Evolutionary conservation across 2,888 invertebrate genomes (phyloP).

Genomic region (Tribolium freemani): DNA sequence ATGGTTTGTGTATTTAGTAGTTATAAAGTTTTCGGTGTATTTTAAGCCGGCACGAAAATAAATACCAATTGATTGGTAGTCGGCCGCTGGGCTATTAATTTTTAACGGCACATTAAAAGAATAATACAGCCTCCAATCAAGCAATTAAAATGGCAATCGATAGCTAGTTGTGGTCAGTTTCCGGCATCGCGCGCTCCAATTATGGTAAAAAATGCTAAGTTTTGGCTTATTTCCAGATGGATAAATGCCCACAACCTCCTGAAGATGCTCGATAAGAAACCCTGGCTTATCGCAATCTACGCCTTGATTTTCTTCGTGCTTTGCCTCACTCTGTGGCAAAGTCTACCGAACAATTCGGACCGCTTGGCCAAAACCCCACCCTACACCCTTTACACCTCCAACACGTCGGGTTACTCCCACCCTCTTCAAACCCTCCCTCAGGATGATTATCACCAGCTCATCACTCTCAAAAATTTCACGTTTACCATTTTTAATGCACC

Average conservation of each 20-base stretch:
- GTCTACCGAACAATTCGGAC: slow-evolving; percentile 35
- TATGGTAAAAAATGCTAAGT: background rate
- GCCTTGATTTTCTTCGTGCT: slow-evolving; percentile 46
- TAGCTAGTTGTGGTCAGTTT: slow-evolving; percentile 5
- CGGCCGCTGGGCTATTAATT: background rate
- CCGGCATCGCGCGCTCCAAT: too few species aligned
- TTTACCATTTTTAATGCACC: slow-evolving; percentile 49
- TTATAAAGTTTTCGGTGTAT: too few species aligned
- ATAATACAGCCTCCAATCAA: background rate
- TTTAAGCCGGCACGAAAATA: too few species aligned
- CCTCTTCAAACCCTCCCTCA: slow-evolving; percentile 47
- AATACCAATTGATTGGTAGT: background rate
- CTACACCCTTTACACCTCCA: slow-evolving; percentile 53
- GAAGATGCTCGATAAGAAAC: slow-evolving; percentile 56
- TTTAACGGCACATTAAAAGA: slow-evolving; percentile 6
- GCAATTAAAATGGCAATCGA: slow-evolving; percentile 24
- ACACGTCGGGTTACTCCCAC: slow-evolving; percentile 50
- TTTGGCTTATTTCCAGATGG: background rate
- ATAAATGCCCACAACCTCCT: slow-evolving; percentile 5
- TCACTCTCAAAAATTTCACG: slow-evolving; percentile 49
- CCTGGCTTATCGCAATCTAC: slow-evolving; percentile 52
- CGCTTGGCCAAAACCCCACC: slow-evolving; percentile 33
- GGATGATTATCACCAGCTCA: slow-evolving; percentile 53
- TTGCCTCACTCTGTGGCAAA: slow-evolving; percentile 51
- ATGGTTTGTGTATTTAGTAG: too few species aligned